Evolutionary conservation across 2,888 invertebrate genomes (phyloP).

Genomic region (Brachypterus glaber): DNA sequence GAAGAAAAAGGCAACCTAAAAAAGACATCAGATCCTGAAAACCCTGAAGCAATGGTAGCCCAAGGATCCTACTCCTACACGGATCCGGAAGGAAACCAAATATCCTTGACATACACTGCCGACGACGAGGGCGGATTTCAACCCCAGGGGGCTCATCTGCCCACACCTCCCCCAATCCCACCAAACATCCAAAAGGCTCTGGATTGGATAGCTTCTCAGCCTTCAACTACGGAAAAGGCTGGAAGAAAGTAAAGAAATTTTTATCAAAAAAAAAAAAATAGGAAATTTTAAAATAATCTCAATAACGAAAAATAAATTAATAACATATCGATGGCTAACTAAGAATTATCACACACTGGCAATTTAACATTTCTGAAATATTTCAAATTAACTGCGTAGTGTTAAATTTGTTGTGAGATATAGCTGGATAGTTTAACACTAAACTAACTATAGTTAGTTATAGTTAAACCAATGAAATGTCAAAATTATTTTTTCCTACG

Average conservation of each 20-base stretch:
- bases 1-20: conserved; percentile 70
- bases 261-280: too few relatives aligned
- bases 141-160: conserved; percentile 58
- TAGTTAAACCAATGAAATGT: too few relatives aligned
- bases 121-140: conserved; percentile 59
- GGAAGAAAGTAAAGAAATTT: conserved; percentile 23
- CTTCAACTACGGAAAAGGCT: conserved; percentile 42
- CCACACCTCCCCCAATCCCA: conserved; percentile 67
- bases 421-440: too few relatives aligned
- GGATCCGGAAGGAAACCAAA: conserved; percentile 60
- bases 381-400: too few relatives aligned
- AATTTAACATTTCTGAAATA: too few relatives aligned
- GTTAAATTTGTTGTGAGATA: too few relatives aligned
- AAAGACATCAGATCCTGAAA: conserved; percentile 58
- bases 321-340: too few relatives aligned
- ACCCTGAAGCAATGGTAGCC: conserved; percentile 56
- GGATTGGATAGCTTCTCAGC: conserved; percentile 58
- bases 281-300: too few relatives aligned
- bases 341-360: too few relatives aligned
- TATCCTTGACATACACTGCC: conserved; percentile 58
- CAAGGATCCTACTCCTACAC: conserved; percentile 60
- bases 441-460: too few relatives aligned
- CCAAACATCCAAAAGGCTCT: conserved; percentile 66
- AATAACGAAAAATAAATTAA: too few relatives aligned
- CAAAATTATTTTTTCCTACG: too few relatives aligned